Base-by-base conservation (phyloP, 1,140 invertebrate genomes). In the Calliphora vicina region DNA sequence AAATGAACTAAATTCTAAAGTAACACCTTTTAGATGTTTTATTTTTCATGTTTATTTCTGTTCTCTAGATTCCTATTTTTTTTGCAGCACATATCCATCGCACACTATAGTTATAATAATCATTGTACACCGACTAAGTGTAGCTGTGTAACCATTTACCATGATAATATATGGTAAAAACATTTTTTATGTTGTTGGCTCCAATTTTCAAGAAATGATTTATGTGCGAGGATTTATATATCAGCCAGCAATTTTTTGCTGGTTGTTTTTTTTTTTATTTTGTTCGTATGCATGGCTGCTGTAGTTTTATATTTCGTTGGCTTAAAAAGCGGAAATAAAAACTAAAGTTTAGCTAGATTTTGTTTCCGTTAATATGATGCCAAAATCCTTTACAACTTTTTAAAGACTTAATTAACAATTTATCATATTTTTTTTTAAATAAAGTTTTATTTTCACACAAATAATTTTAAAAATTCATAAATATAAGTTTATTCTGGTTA, bases 331-430 rank as follows among this genome's bases (percentile, higher is more conserved):
- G 15, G 12, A 15, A 57, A 57, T 57, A 57, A 57, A 57, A 57
- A n/a, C 50, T 15, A 57, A 57, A 57, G n/a, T 8, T 57, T 57
- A 5, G 50, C 5, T 17, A n/a, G 17, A 57, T 17, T 57, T 57
- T 57, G 17, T 57, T 57, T 57, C 5, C 50, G 50, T 57, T 57
- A 57, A 57, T 57, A n/a, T 57, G 50, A 57, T 57, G 50, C 50
- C 50, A 57, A n/a, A 57, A 57, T 57, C 50, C 50, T 57, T 17
- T 17, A 17, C 1, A 17, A 15, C 15, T 6, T 13, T 57, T 57
- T 57, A 57, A 57, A 57, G 50, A 57, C 50, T 57, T 57, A 57
- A 57, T 57, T 57, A 57, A 57, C 50, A 57, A 57, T 57, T 57
- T 57, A 57, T 57, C 50, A 57, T 57, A 17, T 15, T 57, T 57